A percentile compares a stretch with the other conserved stretches of the same genome.
Evolutionary conservation across 2,797 vertebrate genomes (phyloP).

Genomic region (Cryptoprocta ferox): DNA sequence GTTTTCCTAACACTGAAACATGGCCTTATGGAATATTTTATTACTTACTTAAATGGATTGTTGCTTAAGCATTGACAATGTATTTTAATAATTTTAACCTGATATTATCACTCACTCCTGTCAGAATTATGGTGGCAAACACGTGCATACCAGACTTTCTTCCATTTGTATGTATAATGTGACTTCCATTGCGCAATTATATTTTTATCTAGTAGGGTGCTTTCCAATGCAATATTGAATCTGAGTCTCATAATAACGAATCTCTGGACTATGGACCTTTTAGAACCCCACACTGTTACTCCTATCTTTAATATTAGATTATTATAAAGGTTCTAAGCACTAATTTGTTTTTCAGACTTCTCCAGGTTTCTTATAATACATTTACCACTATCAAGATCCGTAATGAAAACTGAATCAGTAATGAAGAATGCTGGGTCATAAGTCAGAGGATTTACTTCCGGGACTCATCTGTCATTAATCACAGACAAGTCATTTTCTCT

Average conservation of each 20-base stretch:
- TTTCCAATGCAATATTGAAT: background rate
- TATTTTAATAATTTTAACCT: background rate
- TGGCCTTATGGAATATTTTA: background rate
- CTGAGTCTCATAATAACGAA: background rate
- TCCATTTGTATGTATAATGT: background rate
- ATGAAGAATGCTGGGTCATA: background rate
- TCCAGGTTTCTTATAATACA: background rate
- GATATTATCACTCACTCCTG: background rate
- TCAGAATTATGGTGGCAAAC: background rate
- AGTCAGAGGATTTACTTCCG: background rate
- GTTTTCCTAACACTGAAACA: background rate
- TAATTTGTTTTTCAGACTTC: background rate
- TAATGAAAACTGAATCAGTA: background rate
- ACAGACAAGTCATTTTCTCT: background rate
- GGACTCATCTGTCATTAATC: background rate
- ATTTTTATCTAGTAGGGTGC: rapidly evolving
- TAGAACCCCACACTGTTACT: background rate
- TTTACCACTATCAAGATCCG: background rate
- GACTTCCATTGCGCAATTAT: background rate
- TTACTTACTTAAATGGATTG: background rate
- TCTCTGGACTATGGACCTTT: background rate
- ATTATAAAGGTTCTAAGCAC: background rate
- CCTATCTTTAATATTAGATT: background rate
- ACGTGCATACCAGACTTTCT: background rate
- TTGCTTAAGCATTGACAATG: background rate